A percentile compares a stretch with the other conserved stretches of the same genome.
Evolutionary conservation across 2,113 vertebrate genomes (phyloP).

Genomic region (Microcebus tavaratra): DNA sequence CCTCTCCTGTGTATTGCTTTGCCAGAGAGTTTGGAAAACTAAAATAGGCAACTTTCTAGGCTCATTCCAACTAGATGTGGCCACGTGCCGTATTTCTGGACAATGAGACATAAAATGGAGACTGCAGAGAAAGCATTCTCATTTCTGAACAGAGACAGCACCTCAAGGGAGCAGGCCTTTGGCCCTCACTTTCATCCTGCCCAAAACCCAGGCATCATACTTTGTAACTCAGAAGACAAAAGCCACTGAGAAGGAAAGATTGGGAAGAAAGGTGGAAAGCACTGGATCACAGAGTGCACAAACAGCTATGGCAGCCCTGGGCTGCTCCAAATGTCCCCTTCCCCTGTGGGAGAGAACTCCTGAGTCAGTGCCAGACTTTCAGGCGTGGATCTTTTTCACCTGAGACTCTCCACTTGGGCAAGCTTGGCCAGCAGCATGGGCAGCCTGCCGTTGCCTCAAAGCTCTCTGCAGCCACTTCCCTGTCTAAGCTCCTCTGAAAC

Average conservation of each 20-base stretch:
- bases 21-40: not conserved
- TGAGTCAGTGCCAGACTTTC: not conserved
- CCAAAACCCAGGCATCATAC: not conserved
- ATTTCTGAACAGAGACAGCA: not conserved
- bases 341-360: too few relatives aligned
- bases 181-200: not conserved
- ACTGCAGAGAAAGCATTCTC: not conserved
- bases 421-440: not conserved
- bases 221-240: not conserved
- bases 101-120: not conserved
- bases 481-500: not conserved
- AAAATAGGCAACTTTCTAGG: not conserved
- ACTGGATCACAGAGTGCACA: not conserved
- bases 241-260: not conserved
- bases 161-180: not conserved
- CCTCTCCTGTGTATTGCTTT: slow-evolving; percentile 6
- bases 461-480: not conserved
- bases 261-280: not conserved
- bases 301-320: not conserved
- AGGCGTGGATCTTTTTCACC: not conserved
- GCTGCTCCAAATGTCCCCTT: not conserved
- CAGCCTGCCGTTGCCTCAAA: not conserved
- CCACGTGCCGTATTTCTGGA: not conserved
- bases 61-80: not conserved
- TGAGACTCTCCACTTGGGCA: not conserved